Evolutionary conservation across 2,113 vertebrate genomes (phyloP).

Genomic region (Arizona elegans): DNA sequence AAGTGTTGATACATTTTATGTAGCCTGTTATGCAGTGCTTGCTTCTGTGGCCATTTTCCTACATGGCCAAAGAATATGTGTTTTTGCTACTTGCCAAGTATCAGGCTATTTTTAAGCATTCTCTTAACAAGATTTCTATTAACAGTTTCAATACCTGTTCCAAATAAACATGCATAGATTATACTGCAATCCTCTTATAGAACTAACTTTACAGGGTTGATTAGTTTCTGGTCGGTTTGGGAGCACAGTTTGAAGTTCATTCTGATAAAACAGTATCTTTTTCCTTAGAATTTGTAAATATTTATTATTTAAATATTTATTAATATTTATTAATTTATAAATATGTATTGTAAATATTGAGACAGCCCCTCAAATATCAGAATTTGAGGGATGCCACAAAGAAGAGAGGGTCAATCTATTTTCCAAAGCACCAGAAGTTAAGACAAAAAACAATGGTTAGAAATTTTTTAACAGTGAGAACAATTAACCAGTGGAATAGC

Average conservation of each 20-base stretch:
- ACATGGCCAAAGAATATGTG: too few relatives aligned
- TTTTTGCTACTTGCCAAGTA: too few relatives aligned
- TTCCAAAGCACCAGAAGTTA: background rate
- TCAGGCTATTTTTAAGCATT: background rate
- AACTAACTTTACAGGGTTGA: background rate
- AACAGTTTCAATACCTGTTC: background rate
- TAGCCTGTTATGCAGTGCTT: too few relatives aligned
- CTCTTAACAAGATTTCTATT: background rate
- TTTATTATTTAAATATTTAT: background rate
- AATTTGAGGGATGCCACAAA: background rate
- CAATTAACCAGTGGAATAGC: background rate
- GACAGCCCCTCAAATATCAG: background rate
- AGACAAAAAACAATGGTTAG: background rate
- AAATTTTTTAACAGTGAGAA: background rate
- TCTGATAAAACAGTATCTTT: conserved; percentile 14
- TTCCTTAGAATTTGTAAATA: conserved; percentile 1
- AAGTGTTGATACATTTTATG: too few relatives aligned
- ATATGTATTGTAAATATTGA: background rate
- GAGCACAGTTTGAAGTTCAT: background rate
- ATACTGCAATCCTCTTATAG: background rate
- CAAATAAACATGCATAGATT: background rate
- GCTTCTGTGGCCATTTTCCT: too few relatives aligned
- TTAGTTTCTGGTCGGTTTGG: background rate
- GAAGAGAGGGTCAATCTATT: background rate
- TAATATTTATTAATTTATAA: background rate